Evolutionary conservation across 2,113 vertebrate genomes (phyloP), one percentile per base, ranked within the genome.

Genomic region (Alethe diademata): DNA sequence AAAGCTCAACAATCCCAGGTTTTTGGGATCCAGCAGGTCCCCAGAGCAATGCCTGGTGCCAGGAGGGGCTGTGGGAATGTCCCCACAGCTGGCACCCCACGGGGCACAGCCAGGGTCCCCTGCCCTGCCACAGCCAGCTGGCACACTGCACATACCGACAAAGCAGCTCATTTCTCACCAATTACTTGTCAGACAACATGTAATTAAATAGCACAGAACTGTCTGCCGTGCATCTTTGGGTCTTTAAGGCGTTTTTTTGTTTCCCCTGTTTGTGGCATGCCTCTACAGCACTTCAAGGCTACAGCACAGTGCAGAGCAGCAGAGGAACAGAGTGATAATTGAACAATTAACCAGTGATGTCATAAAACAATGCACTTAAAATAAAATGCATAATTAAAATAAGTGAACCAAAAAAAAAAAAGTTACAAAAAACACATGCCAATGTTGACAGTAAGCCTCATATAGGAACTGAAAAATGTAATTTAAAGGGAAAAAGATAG

Each of bases 311-410:
- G 72, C 86, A 95, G 87, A 89, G 92, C 87, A 92, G 92, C 33
- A 2, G 28, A 95, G 56, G 79, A 92, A 48, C 50, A 87, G 65
- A 81, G 76, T 82, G 85, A 92, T 97, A 98, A 97, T 86, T 90
- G 93, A 95, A 96, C 75, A 97, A 95, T 94, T 97, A 98, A 90
- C 95, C 88, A 96, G 78, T 81, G 58, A 56, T 69, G 71, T 86
- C 89, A 93, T 88, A 95, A 97, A 97, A 87, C 66, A 93, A 82
- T 74, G 56, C 73, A 64, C 72, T 97, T 97, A 96, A 98, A 96
- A 97, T 92, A 72, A 97, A 97, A 96, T 88, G 80, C 65, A 54
- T 86, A 96, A 96, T 97, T 97, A 97, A 96, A 97, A 95, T 60
- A 92, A 90, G 36, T 62, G 61, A 97, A 87, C 48, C 61, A 28